Evolutionary conservation across 2,888 invertebrate species (phyloP).

Genomic region (Lithosia quadra): DNA sequence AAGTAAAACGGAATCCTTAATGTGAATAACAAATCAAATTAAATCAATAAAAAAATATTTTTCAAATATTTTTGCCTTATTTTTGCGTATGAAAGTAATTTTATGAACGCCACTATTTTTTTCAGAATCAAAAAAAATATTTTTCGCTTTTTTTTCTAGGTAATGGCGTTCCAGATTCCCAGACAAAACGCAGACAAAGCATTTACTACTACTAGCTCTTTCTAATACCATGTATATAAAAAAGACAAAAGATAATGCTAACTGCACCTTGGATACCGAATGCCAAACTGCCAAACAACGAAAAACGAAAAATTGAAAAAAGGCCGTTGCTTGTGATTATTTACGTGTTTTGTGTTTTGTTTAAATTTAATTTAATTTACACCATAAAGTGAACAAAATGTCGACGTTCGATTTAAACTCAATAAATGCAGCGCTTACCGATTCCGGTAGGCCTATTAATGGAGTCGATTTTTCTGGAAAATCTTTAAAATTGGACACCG

Average conservation of each 20-base stretch:
- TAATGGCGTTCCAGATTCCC: neutral
- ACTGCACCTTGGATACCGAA: neutral
- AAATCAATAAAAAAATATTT: too few species aligned
- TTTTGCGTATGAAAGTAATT: neutral
- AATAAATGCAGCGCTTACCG: constrained; percentile 81
- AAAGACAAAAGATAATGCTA: constrained; percentile 26
- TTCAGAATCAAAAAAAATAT: neutral
- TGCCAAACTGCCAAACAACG: constrained; percentile 7
- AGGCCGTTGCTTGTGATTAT: constrained; percentile 55
- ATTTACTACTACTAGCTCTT: neutral
- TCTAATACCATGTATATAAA: neutral
- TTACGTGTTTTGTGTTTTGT: constrained; percentile 54
- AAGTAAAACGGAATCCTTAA: too few species aligned
- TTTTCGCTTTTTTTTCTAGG: neutral
- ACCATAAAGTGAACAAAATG: constrained; percentile 65
- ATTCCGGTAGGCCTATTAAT: constrained; percentile 73
- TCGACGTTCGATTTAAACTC: constrained; percentile 85
- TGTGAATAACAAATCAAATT: too few species aligned
- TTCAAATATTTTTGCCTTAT: too few species aligned
- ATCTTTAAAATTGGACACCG: constrained; percentile 92
- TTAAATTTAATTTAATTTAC: constrained; percentile 50
- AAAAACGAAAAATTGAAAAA: constrained; percentile 63
- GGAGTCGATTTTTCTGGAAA: constrained; percentile 94
- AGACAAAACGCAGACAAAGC: too few species aligned
- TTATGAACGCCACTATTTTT: neutral